Base-by-base conservation (phyloP, 2,888 invertebrate genomes). In the Diachrysia chrysitis region DNA sequence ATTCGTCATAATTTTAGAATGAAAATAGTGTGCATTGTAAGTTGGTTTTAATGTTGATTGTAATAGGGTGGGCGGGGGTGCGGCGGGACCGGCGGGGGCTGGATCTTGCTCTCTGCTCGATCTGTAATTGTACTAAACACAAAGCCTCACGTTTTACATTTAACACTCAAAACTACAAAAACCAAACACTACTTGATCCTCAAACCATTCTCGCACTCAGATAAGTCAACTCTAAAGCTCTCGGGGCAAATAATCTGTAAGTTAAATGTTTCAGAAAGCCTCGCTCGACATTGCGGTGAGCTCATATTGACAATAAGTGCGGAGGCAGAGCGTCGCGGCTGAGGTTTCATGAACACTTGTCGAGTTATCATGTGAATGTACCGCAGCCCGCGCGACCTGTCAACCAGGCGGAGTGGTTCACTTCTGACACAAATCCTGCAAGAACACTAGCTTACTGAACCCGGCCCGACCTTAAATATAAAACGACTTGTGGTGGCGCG, bases 401-500 rank as follows among this genome's bases (percentile, higher is more conserved):
- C 46, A 17, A 17, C 17, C n/a, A 2, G 46, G 0, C 46, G 12
- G 37, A 10, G 37, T 12, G 10, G 37, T 37, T 16, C 37, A 14
- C 37, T 3, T 16, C 2, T 37, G 14, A 12, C 3, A 37, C 37
- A 37, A 12, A 12, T 12, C 9, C 9, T 12, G 12, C 48, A 10
- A 51, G 19, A 51, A 19, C 19, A 51, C 21, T 21, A 51, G 48
- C 48, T 51, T 51, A 51, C 21, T 51, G 48, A 51, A n/a, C n/a
- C n/a, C 19, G n/a, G n/a, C n/a, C 46, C 17, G 46, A 51, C 12
- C 48, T 51, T 21, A 51, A 21, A 12, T 21, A 3, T 21, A 51
- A 21, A 51, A 51, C 48, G 21, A 21, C 48, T 51, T 51, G 48
- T 51, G 21, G 48, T 5, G 7, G 48, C 19, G 19, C 21, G 21